Evolutionary conservation across 2,888 invertebrate genomes (phyloP).

Genomic region (Tryphoninae sp.): DNA sequence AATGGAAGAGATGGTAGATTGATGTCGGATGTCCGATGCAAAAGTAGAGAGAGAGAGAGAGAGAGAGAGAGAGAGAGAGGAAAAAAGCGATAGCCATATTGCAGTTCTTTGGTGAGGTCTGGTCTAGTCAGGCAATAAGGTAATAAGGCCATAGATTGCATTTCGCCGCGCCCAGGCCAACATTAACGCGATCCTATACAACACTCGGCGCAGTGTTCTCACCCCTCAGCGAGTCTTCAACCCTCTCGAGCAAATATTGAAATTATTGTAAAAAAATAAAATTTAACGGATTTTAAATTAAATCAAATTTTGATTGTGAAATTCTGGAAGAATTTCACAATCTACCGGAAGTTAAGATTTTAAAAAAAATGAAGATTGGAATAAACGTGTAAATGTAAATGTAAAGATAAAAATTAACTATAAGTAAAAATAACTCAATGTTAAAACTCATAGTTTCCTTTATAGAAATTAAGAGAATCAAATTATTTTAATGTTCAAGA

Average conservation of each 20-base stretch:
- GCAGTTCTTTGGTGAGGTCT: constrained; percentile 50
- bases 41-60: constrained; percentile 45
- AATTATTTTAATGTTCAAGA: too few species aligned
- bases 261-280: not conserved
- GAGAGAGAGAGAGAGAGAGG: constrained; percentile 26
- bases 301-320: too few species aligned
- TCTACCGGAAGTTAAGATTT: too few species aligned
- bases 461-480: too few species aligned
- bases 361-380: not conserved
- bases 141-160: constrained; percentile 70
- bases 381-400: not conserved
- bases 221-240: constrained; percentile 7
- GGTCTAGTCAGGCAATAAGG: constrained; percentile 65
- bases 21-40: constrained; percentile 55
- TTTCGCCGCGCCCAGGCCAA: constrained; percentile 72
- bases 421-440: too few species aligned
- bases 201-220: constrained; percentile 39
- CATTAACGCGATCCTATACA: constrained; percentile 62
- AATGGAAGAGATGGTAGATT: constrained; percentile 48
- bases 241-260: constrained; percentile 38
- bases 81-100: constrained; percentile 34
- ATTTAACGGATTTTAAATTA: too few species aligned
- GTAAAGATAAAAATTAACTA: not conserved
- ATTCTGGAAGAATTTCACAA: too few species aligned
- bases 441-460: too few species aligned